Evolutionary conservation across 2,113 vertebrate genomes (phyloP), one percentile per base, ranked within the genome.

Genomic region (Acrocephalus arundinaceus): DNA sequence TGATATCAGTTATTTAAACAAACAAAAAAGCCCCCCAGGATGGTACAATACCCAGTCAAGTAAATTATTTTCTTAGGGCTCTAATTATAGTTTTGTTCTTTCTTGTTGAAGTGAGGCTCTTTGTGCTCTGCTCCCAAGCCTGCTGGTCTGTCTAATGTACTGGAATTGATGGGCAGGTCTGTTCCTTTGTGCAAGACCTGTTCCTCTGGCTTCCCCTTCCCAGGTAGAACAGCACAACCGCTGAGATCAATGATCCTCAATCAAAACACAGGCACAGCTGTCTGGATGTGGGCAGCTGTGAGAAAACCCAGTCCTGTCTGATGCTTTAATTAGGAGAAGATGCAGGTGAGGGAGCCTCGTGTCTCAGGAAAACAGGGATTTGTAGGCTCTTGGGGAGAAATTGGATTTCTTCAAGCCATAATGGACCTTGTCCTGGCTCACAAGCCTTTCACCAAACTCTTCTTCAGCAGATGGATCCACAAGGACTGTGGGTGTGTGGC

Each of bases 221-320:
- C 62, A 86, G 78, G 62, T 21, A 17, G 46, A 33, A 30, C 41
- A 43, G 65, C 31, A 8, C 13, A 77, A 27, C 61, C 57, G 20
- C 52, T 19, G 39, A 59, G 39, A 70, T 78, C 62, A 51, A 1
- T n/a, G 51, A 54, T 68, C 48, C 76, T 54, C 17, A 33, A 45
- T 8, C 73, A 61, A 61, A 78, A 59, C 33, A 1, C 2, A 37
- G 11, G 16, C 12, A 1, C 76, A 70, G 51, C 31, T 6, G 0
- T 39, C 39, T 55, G 33, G 21, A 7, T 35, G 8, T 6, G 48
- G 25, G 9, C 0, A 15, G 21, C 35, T 41, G 33, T 35, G 87
- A 0, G 4, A 68, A 37, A 84, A 6, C 7, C 28, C 52, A 10
- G 62, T 1, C 43, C 62, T 45, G 41, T 6, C 67, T 77, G 24